Base-by-base conservation (phyloP, 2,888 invertebrate species). In the Anticlea derivata region DNA sequence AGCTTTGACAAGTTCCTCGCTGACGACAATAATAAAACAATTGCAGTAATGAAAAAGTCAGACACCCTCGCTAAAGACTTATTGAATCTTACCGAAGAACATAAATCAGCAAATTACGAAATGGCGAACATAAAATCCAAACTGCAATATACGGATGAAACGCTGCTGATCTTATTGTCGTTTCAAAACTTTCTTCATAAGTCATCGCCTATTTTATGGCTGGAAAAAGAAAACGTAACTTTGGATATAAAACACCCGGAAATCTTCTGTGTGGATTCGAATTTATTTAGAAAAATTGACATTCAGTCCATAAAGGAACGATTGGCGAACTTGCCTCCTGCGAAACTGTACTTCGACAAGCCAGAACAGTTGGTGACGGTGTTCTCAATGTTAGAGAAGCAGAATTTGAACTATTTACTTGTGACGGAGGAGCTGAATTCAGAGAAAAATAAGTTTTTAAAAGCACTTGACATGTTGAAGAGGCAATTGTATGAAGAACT, bases 1-100 rank as follows among this genome's bases (percentile, higher is more conserved):
- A 87, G 90, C 61, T 90, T 90, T 54, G 86, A 90, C 55, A 90
- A 87, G 58, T 90, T 90, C 60, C 67, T 90, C 17, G 86, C 88
- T 7, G 73, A 87, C 38, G 86, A 90, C 50, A 90, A 90, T 54
- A 82, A 89, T 61, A 83, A 85, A 74, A 90, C 90, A 1, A 90
- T 90, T 51, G 75, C 66, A 5, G 66, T 90, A n/a, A 90, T 90
- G 89, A 81, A 77, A 50, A 87, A 79, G 55, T 89, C 89, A 0
- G 90, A 90, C 60, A 69, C 68, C 35, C 64, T 89, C 49, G 82
- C 83, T 7, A 89, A 81, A 61, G 82, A 86, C 35, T 63, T 90
- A 44, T 60, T 71, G 0, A 82, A 79, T 59, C 75, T 80, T 67
- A 83, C 78, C 7, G 90, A 90, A 60, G 81, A 87, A 35, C 73